phyloP scores from a whole-genome alignment of 2,113 vertebrate species.

The Carassius carassius region DNA sequence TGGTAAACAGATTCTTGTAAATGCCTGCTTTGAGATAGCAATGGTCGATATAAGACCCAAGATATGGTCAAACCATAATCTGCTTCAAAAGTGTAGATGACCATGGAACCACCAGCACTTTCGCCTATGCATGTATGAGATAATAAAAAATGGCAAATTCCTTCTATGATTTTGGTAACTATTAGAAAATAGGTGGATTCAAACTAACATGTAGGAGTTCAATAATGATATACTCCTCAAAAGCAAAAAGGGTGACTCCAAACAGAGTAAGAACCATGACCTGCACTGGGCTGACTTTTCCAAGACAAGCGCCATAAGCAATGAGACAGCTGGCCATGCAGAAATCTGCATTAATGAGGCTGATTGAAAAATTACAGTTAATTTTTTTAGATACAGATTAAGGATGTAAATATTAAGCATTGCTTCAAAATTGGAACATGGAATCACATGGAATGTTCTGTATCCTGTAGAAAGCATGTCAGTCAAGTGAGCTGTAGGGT shows the following conservation, averaged over 20 bases:
- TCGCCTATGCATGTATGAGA: conserved; percentile 74
- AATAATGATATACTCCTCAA: conserved; percentile 91
- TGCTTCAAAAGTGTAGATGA: conserved; percentile 52
- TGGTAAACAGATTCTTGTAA: conserved; percentile 64
- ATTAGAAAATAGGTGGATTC: neutral
- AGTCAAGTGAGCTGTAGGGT: neutral
- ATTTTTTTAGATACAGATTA: neutral
- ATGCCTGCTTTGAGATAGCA: conserved; percentile 81
- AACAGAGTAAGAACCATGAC: conserved; percentile 90
- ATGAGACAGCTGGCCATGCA: conserved; percentile 92
- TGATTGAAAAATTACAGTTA: conserved; percentile 54
- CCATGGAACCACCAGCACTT: conserved; percentile 95
- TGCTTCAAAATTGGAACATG: neutral
- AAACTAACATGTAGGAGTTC: conserved; percentile 84
- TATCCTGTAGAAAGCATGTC: neutral
- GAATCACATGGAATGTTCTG: neutral
- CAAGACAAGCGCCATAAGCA: conserved; percentile 90
- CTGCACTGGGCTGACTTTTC: conserved; percentile 93
- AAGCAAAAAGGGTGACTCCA: conserved; percentile 87
- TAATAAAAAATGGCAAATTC: neutral
- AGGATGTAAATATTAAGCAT: neutral
- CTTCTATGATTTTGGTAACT: neutral
- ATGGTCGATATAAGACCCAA: conserved; percentile 87
- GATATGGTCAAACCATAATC: conserved; percentile 94
- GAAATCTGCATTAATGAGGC: conserved; percentile 96